These are phyloP conservation scores for Thymallus thymallus DNA, from an alignment of 2,113 vertebrate genomes.

Conservation along the genomic window DNA sequence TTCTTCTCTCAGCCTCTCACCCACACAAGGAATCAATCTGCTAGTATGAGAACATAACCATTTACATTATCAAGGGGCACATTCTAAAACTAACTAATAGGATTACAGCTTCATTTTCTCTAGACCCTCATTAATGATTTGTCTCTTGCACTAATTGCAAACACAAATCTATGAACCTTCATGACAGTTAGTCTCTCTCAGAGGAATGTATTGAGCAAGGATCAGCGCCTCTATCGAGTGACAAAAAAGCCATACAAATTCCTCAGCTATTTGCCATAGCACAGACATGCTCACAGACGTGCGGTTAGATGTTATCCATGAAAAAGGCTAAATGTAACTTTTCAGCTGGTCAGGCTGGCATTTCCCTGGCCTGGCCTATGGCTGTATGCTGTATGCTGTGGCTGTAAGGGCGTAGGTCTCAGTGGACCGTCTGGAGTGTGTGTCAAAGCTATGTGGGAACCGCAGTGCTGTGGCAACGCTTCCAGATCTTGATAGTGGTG, in stretches of 20 bases:
- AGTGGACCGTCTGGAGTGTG: neutral
- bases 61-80: neutral
- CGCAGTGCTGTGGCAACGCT: constrained; percentile 4
- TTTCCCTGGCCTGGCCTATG: neutral
- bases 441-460: neutral
- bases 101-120: neutral
- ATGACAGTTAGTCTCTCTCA: neutral
- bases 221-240: no score
- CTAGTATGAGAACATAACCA: neutral
- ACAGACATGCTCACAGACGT: neutral
- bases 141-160: neutral
- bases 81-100: neutral
- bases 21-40: neutral
- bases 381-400: constrained; percentile 13
- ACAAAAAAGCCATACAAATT: neutral
- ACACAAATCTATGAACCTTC: neutral
- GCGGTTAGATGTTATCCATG: neutral
- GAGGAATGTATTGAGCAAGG: no score
- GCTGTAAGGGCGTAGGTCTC: constrained; percentile 1
- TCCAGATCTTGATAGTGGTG: constrained; percentile 40
- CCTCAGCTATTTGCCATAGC: neutral
- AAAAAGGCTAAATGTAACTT: neutral
- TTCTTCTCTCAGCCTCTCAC: neutral
- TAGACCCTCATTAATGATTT: neutral
- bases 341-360: neutral